Conservation (phyloP, 2,113 vertebrate species). For the Antigone vipio region DNA sequence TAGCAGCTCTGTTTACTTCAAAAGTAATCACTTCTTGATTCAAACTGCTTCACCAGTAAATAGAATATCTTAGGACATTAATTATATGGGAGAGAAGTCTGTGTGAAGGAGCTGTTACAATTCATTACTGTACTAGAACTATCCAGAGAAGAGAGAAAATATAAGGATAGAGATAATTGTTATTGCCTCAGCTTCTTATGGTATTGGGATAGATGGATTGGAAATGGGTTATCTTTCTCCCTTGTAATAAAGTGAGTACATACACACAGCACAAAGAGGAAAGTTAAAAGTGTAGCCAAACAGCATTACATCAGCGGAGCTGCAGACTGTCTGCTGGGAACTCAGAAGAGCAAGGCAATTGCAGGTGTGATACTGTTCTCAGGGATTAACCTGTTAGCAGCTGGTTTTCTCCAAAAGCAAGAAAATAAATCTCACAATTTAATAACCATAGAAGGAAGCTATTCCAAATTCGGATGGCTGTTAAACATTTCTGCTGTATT, state of each 20-base stretch:
- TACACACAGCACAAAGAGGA: conserved; percentile 10
- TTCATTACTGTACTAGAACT: conserved; percentile 82
- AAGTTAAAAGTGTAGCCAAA: conserved; percentile 15
- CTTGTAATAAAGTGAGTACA: conserved; percentile 61
- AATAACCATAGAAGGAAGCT: neutral
- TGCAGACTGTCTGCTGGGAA: neutral
- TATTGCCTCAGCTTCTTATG: conserved; percentile 70
- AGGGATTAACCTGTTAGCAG: neutral
- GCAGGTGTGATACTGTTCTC: neutral
- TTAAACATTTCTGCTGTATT: neutral
- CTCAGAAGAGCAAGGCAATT: neutral
- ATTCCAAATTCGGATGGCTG: neutral
- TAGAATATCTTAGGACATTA: conserved; percentile 84
- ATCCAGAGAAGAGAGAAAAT: conserved; percentile 76
- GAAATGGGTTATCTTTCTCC: conserved; percentile 75
- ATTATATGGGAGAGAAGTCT: conserved; percentile 78
- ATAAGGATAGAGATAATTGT: conserved; percentile 78
- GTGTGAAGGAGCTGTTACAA: conserved; percentile 78
- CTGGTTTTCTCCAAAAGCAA: neutral
- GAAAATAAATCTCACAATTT: neutral
- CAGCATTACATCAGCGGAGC: neutral
- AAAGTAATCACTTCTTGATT: conserved; percentile 82
- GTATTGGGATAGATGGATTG: conserved; percentile 75
- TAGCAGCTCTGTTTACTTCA: conserved; percentile 76
- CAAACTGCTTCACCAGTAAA: conserved; percentile 76